Evolutionary conservation across 2,888 invertebrate genomes (phyloP), one percentile per base, ranked within the genome.

Genomic region (Eupithecia vulgata): DNA sequence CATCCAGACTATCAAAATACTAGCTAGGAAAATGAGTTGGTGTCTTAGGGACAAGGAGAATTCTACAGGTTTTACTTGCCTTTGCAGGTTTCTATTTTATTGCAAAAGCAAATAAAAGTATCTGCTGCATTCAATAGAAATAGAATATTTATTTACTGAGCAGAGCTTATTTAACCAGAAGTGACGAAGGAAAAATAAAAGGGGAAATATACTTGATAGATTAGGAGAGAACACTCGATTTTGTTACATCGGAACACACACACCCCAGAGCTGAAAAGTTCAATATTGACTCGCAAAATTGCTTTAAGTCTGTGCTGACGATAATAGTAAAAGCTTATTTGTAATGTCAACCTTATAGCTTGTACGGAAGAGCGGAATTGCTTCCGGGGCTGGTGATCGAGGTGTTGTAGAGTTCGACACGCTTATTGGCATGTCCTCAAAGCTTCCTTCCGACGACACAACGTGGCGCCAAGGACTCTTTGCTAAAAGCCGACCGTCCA

Each of bases 211-310:
- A 79, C 78, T 79, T 75, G 76, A 81, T 78, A 79, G 81, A 81
- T 77, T 80, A 80, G 79, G 75, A 79, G 82, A 81, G 78, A 81
- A 78, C 82, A 80, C 79, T 79, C 81, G 80, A 87, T 85, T 85
- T 90, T 88, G 89, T 89, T 90, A 85, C 81, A 83, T 83, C 84
- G 86, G 87, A 88, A 90, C 90, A 90, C 92, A 90, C 88, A 88
- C 84, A 87, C 85, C 86, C 85, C 84, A 86, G 86, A 89, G 86
- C 90, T 91, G 88, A 89, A 90, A 92, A 91, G 88, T 91, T 88
- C 89, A 93, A 93, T 93, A 93, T 94, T 93, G 90, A 93, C 91
- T 89, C 86, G 85, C 89, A 90, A 92, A 93, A 93, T 94, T 93
- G 91, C 91, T 92, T 91, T 91, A 92, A 92, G 90, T 88, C 89